Percentiles rank a stretch among this genome's conserved stretches.
phyloP scores from a whole-genome alignment of 2,113 vertebrate species.

The Arenaria interpres region DNA sequence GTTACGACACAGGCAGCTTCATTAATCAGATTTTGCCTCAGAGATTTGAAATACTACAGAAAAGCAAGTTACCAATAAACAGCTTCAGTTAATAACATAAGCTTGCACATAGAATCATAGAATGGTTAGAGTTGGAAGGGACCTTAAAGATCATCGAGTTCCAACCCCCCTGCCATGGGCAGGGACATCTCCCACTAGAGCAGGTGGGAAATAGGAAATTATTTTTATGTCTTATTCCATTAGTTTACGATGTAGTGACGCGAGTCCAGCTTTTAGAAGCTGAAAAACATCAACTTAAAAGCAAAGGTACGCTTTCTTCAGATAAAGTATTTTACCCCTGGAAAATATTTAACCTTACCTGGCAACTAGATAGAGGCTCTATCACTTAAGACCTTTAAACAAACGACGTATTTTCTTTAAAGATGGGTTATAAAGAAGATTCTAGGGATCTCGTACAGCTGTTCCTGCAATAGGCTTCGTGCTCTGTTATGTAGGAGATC shows the following conservation, averaged over 20 bases:
- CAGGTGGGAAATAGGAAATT: no score
- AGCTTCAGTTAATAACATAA: neutral
- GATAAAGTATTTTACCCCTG: neutral
- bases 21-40: neutral
- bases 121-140: no score
- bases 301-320: neutral
- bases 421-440: neutral
- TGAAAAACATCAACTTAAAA: neutral
- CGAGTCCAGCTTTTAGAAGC: neutral
- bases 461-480: neutral
- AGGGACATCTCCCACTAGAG: no score
- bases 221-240: neutral
- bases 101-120: no score
- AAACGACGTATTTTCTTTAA: neutral
- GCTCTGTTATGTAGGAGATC: neutral
- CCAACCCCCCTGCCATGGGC: no score
- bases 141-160: no score
- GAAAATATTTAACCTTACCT: neutral
- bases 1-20: neutral
- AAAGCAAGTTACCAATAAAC: neutral
- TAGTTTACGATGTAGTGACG: neutral
- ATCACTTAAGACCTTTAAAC: neutral
- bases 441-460: neutral
- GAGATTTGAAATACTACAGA: neutral
- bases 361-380: neutral